A percentile compares a stretch with the other conserved stretches of the same genome.
Evolutionary conservation across 92 coral and sea anemone species (phyloP).

Genomic region (Palythoa heliodiscus): DNA sequence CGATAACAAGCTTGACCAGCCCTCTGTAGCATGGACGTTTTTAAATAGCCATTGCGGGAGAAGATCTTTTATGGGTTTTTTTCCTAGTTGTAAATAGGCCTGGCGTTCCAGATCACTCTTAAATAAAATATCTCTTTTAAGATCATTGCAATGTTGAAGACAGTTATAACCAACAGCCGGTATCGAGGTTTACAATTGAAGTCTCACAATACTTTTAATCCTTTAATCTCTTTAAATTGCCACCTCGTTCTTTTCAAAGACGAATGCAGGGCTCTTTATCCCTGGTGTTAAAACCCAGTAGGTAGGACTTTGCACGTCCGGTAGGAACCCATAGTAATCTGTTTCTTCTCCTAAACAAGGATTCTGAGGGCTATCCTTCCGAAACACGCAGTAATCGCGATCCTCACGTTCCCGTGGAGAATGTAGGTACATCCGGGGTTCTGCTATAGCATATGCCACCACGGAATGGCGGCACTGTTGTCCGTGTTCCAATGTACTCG

Average conservation of each 20-base stretch:
- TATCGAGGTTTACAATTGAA: too few relatives aligned
- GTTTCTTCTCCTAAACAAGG: background rate
- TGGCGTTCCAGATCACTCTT: too few relatives aligned
- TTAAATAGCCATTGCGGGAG: too few relatives aligned
- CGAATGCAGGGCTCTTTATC: slow-evolving; percentile 30
- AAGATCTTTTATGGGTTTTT: too few relatives aligned
- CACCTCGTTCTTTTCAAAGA: slow-evolving; percentile 36
- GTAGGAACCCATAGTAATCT: slow-evolving; percentile 10
- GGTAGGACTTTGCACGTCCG: background rate
- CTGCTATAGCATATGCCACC: slow-evolving; percentile 36
- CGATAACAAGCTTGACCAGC: too few relatives aligned
- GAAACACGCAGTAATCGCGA: background rate
- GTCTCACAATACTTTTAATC: too few relatives aligned
- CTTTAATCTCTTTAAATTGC: slow-evolving; percentile 17
- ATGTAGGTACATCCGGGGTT: slow-evolving; percentile 35
- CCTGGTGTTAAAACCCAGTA: slow-evolving; percentile 37
- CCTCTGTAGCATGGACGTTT: too few relatives aligned
- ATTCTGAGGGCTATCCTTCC: background rate
- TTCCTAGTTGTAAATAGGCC: too few relatives aligned
- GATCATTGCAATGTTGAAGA: too few relatives aligned
- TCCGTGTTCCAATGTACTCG: background rate
- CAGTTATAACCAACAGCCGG: too few relatives aligned
- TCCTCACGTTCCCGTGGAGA: background rate
- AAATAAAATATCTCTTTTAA: too few relatives aligned
- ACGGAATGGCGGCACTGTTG: slow-evolving; percentile 9